Conservation (phyloP, 1,140 invertebrate genomes). For the Bicyclus anynana region DNA sequence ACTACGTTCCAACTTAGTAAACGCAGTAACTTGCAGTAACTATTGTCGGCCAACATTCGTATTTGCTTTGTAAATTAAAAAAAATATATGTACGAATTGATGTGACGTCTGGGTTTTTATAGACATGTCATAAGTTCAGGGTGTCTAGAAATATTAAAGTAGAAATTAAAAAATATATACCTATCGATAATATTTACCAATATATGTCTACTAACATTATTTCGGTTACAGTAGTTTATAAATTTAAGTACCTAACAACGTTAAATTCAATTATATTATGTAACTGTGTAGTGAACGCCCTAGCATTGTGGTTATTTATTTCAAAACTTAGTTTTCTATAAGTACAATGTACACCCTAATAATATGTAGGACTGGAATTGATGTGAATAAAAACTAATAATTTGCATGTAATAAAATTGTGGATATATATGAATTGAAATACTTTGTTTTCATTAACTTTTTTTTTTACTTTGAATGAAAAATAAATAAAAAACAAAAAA, state of each 20-base stretch:
- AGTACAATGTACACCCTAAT: not conserved
- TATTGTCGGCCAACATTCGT: not conserved
- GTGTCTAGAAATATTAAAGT: slow-evolving; percentile 3
- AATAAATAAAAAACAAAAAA: too few species aligned
- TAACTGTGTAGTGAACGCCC: not conserved
- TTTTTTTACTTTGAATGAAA: too few species aligned
- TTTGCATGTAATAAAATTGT: not conserved
- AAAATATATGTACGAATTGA: not conserved
- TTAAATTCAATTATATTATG: not conserved
- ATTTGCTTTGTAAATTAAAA: not conserved
- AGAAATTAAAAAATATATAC: not conserved
- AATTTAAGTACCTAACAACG: not conserved
- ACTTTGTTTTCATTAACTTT: too few species aligned
- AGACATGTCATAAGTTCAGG: not conserved
- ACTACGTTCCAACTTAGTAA: not conserved
- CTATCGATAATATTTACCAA: not conserved
- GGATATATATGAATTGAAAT: not conserved
- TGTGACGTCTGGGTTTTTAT: not conserved
- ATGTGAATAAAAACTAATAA: not conserved
- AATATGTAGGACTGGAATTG: not conserved
- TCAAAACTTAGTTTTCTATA: not conserved
- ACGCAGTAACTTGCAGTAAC: not conserved
- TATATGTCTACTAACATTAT: not conserved
- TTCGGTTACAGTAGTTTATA: not conserved
- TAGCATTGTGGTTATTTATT: not conserved